phyloP scores from a whole-genome alignment of 2,113 vertebrate species.

The Brienomyrus brachyistius region DNA sequence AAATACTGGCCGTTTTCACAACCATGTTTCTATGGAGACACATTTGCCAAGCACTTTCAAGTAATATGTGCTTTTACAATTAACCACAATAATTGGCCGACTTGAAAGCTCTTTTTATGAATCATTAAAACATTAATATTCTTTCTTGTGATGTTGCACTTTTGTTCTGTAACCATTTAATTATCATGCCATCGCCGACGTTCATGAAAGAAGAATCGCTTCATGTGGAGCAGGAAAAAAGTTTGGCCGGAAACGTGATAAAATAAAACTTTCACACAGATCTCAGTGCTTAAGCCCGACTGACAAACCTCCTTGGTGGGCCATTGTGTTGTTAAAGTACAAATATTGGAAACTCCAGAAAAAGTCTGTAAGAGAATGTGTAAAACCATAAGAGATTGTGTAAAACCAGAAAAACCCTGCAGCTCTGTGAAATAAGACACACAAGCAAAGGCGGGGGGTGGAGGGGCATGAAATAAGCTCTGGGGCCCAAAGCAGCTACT shows the following conservation, averaged over 20 bases:
- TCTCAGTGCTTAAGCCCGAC: background rate
- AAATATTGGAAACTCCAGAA: background rate
- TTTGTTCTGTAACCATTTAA: background rate
- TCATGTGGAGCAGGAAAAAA: background rate
- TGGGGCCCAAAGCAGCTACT: background rate
- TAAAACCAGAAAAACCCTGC: background rate
- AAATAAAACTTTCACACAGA: background rate
- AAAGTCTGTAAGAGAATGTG: background rate
- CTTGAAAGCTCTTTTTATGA: slow-evolving; percentile 13
- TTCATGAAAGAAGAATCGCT: background rate
- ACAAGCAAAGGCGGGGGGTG: background rate
- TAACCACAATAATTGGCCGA: slow-evolving; percentile 14
- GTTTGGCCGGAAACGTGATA: background rate
- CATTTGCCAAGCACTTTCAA: slow-evolving; percentile 9
- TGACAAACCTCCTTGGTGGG: background rate
- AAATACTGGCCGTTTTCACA: slow-evolving; percentile 13
- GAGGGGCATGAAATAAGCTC: background rate
- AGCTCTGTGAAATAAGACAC: background rate
- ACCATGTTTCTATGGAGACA: slow-evolving; percentile 21
- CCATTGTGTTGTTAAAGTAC: background rate
- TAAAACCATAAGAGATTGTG: background rate
- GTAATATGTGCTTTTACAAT: slow-evolving; percentile 1
- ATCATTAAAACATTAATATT: slow-evolving; percentile 9
- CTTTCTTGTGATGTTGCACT: background rate
- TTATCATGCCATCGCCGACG: background rate